A percentile compares a stretch with the other conserved stretches of the same genome.
phyloP scores from a whole-genome alignment of 2,888 invertebrate genomes.

The Antitype chi region DNA sequence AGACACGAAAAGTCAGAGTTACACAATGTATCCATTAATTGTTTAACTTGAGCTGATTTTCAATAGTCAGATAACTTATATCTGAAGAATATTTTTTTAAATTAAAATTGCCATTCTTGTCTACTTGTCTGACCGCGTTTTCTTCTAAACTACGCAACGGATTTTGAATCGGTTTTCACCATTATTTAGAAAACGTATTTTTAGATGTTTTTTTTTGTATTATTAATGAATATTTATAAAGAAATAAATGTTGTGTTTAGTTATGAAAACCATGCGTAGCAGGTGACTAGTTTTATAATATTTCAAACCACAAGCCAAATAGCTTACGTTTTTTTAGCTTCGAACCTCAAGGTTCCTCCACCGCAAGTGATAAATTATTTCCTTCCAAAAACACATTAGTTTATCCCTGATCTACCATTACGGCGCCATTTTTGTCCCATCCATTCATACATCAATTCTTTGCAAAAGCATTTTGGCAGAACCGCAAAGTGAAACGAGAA shows the following conservation, averaged over 20 bases:
- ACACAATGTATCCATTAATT: background rate
- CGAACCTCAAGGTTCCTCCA: background rate
- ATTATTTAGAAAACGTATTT: background rate
- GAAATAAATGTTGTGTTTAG: background rate
- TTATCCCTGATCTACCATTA: constrained; percentile 23
- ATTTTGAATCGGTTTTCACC: background rate
- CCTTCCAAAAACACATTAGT: constrained; percentile 41
- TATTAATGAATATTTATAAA: background rate
- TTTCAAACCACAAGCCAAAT: background rate
- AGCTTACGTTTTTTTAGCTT: background rate
- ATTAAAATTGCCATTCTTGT: no score
- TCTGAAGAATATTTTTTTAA: no score
- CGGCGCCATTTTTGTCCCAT: constrained; percentile 18
- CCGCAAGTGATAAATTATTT: constrained; percentile 35
- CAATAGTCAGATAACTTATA: no score
- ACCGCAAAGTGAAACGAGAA: constrained; percentile 34
- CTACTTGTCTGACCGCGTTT: background rate
- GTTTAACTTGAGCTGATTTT: background rate
- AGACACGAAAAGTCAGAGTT: background rate
- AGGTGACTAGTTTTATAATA: background rate
- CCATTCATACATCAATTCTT: constrained; percentile 48
- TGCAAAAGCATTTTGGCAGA: constrained; percentile 44
- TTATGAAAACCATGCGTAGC: background rate
- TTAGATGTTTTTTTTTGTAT: background rate
- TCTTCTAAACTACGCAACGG: background rate